Evolutionary conservation across 2,888 invertebrate species (phyloP), one percentile per base, ranked within the genome.

Genomic region (Embidobia sp.): DNA sequence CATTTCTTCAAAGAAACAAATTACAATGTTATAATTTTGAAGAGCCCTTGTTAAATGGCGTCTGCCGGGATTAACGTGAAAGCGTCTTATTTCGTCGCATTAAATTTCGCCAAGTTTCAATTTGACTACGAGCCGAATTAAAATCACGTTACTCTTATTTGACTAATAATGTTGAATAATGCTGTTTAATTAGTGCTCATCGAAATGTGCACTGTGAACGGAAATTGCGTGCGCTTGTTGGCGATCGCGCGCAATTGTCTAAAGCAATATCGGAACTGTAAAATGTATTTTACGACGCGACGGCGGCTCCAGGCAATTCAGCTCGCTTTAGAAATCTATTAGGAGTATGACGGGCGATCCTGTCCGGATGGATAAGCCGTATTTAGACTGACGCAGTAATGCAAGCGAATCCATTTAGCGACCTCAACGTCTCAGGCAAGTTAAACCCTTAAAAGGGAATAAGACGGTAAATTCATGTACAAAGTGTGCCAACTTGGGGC

Each of bases 391-490:
- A 85, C 85, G 82, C 81, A 81, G 82, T 85, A 87, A 87, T 85
- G 84, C 84, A 82, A 78, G 81, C 80, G 83, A 84, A 86, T 86
- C 86, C 85, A 86, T 87, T 86, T 87, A 87, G 83, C 82, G 79
- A 83, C 86, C 86, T 82, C 86, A 83, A 81, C 77, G 80, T 83
- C 80, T 76, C 63, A 69, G 35, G 66, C 33, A 48, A 51, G 48
- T 35, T 74, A 40, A 64, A 63, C 31, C 44, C 51, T 53, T 31
- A 19, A 57, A 72, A 66, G 26, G 26, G 29, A 69, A 42, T 44
- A 37, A 53, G 42, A 59, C 33, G 42, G 40, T 35, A 51, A 53
- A 48, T 48, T 37, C 31, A 53, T 53, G 53, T 37, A 61, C 27
- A 66, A 42, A n/a, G 13, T 4, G 13, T 33, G 22, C 16, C 22